Evolutionary conservation across 35 echinoderm and acorn worm genomes (phyloP).

Genomic region (Eucidaris tribuloides): DNA sequence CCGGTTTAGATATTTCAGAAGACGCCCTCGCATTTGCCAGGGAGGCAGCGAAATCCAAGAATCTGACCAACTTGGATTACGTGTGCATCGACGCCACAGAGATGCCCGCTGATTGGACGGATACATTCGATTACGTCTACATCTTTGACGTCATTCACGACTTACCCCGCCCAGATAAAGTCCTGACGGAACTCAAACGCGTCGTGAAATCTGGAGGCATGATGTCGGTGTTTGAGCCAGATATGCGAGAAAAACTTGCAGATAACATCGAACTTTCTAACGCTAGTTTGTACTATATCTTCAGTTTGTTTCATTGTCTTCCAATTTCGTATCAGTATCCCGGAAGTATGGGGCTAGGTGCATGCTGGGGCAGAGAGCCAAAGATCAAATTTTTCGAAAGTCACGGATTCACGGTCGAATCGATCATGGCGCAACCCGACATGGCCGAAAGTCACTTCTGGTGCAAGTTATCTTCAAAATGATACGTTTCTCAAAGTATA

Average conservation of each 20-base stretch:
- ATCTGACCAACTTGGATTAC: constrained; percentile 59
- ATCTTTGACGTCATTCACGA: constrained; percentile 77
- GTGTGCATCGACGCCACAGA: constrained; percentile 37
- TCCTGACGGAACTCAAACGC: constrained; percentile 48
- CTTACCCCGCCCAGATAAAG: constrained; percentile 49
- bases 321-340: constrained; percentile 58
- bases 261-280: constrained; percentile 36
- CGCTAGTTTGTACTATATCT: constrained; percentile 16
- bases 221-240: constrained; percentile 46
- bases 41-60: background rate
- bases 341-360: constrained; percentile 56
- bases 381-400: constrained; percentile 29
- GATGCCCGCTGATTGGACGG: constrained; percentile 56
- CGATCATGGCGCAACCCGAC: background rate
- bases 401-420: constrained; percentile 51
- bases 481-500: too few species aligned
- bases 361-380: constrained; percentile 75
- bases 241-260: constrained; percentile 12
- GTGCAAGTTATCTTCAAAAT: too few species aligned
- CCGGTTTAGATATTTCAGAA: constrained; percentile 58
- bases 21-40: constrained; percentile 27
- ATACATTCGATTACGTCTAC: constrained; percentile 71
- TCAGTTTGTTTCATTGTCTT: constrained; percentile 78
- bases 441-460: background rate
- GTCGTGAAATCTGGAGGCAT: constrained; percentile 55